phyloP scores from a whole-genome alignment of 2,113 vertebrate genomes.

The Hippolais icterina region DNA sequence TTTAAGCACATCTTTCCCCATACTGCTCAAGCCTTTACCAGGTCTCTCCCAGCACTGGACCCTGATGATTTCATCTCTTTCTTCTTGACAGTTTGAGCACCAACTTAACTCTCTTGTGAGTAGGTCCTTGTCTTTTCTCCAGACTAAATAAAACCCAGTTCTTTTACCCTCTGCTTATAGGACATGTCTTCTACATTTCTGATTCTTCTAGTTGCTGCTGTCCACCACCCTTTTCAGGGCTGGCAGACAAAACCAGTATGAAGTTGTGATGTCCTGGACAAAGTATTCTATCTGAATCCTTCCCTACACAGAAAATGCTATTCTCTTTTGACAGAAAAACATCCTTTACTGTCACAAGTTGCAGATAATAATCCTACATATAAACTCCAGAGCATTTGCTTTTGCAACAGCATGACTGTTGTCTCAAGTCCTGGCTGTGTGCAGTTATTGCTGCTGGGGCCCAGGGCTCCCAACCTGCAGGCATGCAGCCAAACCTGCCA shows the following conservation, averaged over 20 bases:
- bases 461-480: neutral
- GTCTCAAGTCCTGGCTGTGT: neutral
- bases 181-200: neutral
- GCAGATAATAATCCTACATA: neutral
- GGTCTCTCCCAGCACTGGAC: neutral
- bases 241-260: neutral
- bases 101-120: neutral
- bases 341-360: neutral
- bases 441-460: neutral
- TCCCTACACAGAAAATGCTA: neutral
- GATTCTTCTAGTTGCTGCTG: neutral
- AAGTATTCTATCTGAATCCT: neutral
- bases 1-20: accelerated
- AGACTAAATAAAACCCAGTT: neutral
- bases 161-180: neutral
- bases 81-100: neutral
- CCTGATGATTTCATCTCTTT: neutral
- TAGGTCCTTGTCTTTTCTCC: neutral
- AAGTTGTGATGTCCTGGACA: neutral
- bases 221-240: neutral
- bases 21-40: neutral
- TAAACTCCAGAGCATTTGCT: neutral
- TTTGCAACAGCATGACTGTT: neutral
- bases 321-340: neutral
- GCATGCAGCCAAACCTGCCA: accelerated